Conservation (phyloP, 2,888 invertebrate species). For the Folsomia manolachei region DNA sequence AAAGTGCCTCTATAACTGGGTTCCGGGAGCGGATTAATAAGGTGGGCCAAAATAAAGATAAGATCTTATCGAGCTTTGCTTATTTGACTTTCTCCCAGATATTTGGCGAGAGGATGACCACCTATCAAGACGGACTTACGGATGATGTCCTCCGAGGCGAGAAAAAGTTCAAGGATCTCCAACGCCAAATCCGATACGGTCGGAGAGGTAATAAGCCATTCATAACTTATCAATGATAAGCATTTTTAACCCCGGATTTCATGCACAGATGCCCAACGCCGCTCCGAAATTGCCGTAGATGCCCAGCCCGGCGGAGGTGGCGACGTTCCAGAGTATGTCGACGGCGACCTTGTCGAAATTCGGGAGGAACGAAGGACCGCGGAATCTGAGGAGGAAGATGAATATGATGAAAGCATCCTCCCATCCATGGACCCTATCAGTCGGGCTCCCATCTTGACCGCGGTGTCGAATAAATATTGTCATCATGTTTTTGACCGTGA, state of each 20-base stretch:
- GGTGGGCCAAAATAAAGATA: too few species aligned
- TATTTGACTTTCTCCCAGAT: too few species aligned
- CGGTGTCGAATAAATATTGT: constrained; percentile 39
- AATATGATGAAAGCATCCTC: constrained; percentile 37
- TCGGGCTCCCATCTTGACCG: constrained; percentile 31
- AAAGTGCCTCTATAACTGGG: neutral
- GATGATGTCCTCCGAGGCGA: constrained; percentile 27
- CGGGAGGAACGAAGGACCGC: neutral
- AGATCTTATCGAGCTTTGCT: too few species aligned
- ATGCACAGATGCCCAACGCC: neutral
- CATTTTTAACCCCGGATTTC: too few species aligned
- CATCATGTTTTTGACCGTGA: constrained; percentile 44
- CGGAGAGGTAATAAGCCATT: neutral
- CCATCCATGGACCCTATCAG: constrained; percentile 42
- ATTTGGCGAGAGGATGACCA: constrained; percentile 30
- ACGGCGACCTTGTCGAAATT: constrained; percentile 11
- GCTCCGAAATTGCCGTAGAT: neutral
- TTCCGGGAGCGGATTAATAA: neutral
- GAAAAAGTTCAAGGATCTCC: constrained; percentile 30
- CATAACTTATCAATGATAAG: too few species aligned
- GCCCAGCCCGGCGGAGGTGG: neutral
- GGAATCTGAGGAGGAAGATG: constrained; percentile 29
- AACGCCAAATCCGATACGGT: constrained; percentile 35
- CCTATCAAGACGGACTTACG: constrained; percentile 28
- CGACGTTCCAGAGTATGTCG: neutral